Conservation (phyloP, 23 tunicate genomes). For the Halocynthia aurantium region DNA sequence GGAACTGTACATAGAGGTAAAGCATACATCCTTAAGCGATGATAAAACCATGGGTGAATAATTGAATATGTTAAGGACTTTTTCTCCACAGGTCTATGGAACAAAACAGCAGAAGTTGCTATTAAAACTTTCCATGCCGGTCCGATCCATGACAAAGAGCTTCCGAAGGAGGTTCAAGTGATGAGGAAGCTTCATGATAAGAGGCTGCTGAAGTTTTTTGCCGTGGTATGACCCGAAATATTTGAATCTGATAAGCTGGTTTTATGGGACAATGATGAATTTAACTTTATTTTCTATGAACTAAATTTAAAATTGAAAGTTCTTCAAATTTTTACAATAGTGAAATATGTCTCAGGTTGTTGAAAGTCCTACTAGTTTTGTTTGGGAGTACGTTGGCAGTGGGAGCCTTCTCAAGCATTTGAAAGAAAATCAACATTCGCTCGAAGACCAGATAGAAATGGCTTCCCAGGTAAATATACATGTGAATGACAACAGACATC, state of each 20-base stretch:
- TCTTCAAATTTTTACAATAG: too few species aligned
- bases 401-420: slow-evolving; percentile 4
- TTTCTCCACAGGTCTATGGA: too few species aligned
- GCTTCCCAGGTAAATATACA: slow-evolving; percentile 7
- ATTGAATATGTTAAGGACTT: too few species aligned
- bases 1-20: slow-evolving; percentile 8
- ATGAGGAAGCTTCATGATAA: slow-evolving; percentile 15
- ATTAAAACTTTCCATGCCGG: too few species aligned
- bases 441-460: not conserved
- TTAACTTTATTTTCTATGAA: too few species aligned
- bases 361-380: not conserved
- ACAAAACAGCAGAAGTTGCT: too few species aligned
- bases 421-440: not conserved
- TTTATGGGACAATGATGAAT: too few species aligned
- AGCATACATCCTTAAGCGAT: not conserved
- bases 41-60: not conserved
- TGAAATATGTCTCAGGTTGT: not conserved
- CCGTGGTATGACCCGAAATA: not conserved
- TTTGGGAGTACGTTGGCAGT: slow-evolving; percentile 7
- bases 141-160: too few species aligned
- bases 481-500: too few species aligned
- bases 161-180: not conserved
- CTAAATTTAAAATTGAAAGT: too few species aligned
- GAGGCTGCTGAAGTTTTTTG: slow-evolving; percentile 10
- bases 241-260: too few species aligned